A percentile compares a stretch with the other conserved stretches of the same genome.
phyloP scores from a whole-genome alignment of 2,113 vertebrate genomes.

The Mormyrus lacerda region DNA sequence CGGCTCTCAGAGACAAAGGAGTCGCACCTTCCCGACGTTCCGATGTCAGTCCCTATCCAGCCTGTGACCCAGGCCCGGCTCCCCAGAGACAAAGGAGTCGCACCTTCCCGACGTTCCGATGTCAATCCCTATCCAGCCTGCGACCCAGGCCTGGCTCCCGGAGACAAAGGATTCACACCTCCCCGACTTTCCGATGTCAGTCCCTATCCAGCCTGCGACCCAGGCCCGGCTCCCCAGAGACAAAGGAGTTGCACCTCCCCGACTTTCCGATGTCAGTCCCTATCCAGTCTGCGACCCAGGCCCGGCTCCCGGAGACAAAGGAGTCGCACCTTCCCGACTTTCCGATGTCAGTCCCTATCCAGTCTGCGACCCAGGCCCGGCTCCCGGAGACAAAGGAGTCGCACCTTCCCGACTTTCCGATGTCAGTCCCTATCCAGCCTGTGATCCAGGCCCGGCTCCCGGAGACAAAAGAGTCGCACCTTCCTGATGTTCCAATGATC shows the following conservation, averaged over 20 bases:
- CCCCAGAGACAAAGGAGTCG: slow-evolving; percentile 63
- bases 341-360: not conserved
- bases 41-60: not conserved
- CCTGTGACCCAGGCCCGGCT: slow-evolving; percentile 42
- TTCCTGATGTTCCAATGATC: slow-evolving; percentile 15
- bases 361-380: slow-evolving; percentile 33
- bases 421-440: not conserved
- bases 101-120: slow-evolving; percentile 43
- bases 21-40: slow-evolving; percentile 51
- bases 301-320: slow-evolving; percentile 63
- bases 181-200: not conserved
- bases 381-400: slow-evolving; percentile 64
- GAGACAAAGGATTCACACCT: slow-evolving; percentile 67
- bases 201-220: too few relatives aligned
- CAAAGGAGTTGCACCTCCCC: slow-evolving; percentile 60
- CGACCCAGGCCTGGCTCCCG: slow-evolving; percentile 55
- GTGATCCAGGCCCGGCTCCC: slow-evolving; percentile 54
- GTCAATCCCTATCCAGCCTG: not conserved
- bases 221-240: slow-evolving; percentile 59
- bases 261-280: not conserved
- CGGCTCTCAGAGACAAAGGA: slow-evolving; percentile 64
- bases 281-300: slow-evolving; percentile 26
- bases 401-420: slow-evolving; percentile 44
- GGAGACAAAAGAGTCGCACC: slow-evolving; percentile 65
- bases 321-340: slow-evolving; percentile 51